These are phyloP conservation scores for Meta bourneti DNA, from an alignment of 2,888 invertebrate genomes.

Conservation along the genomic window DNA sequence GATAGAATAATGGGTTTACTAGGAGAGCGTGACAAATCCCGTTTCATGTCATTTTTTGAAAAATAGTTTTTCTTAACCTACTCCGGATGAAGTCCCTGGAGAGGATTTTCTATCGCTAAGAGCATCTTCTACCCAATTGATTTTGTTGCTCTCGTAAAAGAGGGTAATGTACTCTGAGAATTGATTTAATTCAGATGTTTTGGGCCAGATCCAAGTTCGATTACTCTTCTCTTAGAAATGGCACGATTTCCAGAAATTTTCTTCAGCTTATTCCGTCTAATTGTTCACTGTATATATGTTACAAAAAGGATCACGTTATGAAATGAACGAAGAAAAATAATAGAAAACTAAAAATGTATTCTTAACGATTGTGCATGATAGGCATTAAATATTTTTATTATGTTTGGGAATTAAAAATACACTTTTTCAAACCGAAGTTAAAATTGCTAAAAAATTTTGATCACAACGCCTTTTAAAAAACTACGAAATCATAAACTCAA, in stretches of 20 bases:
- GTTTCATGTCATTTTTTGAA: background rate
- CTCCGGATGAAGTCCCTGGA: background rate
- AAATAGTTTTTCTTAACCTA: background rate
- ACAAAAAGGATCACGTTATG: too few relatives aligned
- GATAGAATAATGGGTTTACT: background rate
- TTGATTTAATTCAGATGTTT: conserved; percentile 30
- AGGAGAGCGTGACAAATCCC: background rate
- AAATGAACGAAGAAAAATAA: too few relatives aligned
- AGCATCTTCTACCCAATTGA: background rate
- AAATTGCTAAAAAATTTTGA: too few relatives aligned
- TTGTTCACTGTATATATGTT: too few relatives aligned
- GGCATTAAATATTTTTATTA: too few relatives aligned
- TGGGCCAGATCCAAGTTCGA: conserved; percentile 31
- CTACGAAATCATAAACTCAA: too few relatives aligned
- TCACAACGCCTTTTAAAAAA: too few relatives aligned
- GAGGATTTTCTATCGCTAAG: background rate
- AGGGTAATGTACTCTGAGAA: conserved; percentile 2
- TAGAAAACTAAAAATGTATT: too few relatives aligned
- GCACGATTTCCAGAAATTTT: background rate
- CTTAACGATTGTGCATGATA: too few relatives aligned
- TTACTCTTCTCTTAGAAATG: background rate
- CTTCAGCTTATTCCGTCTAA: background rate
- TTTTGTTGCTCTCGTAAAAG: background rate
- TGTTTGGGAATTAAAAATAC: too few relatives aligned
- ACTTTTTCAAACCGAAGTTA: too few relatives aligned